These are phyloP conservation scores for Nematopogon swammerdamellus DNA, from an alignment of 2,888 invertebrate genomes.

Conservation along the genomic window DNA sequence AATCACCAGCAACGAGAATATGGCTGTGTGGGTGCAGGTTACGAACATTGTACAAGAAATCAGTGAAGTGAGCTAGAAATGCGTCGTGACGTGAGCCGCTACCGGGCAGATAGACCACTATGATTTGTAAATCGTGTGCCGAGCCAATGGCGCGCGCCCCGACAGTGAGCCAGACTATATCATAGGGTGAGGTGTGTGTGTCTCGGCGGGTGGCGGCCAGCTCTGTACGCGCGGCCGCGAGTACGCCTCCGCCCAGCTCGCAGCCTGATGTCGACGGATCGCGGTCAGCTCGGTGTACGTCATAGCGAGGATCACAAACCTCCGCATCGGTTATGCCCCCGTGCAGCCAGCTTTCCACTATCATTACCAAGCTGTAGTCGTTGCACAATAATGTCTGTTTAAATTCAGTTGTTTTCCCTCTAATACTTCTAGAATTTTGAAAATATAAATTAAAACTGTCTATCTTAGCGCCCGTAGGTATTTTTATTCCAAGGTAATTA, in stretches of 20 bases:
- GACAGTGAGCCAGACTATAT: not conserved
- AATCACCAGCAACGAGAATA: not conserved
- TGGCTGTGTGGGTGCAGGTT: not conserved
- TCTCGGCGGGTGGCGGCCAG: not conserved
- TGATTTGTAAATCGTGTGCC: not conserved
- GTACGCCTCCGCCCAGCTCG: conserved; percentile 1
- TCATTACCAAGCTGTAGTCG: not conserved
- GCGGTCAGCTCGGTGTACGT: not conserved
- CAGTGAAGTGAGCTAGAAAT: not conserved
- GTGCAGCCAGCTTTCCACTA: not conserved
- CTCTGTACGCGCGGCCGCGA: not conserved
- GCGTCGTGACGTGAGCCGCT: not conserved
- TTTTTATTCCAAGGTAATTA: not conserved
- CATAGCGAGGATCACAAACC: not conserved
- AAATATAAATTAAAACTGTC: not conserved
- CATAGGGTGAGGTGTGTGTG: not conserved
- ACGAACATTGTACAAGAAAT: not conserved
- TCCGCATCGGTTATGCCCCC: not conserved
- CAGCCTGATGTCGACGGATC: not conserved
- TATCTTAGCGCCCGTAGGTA: not conserved
- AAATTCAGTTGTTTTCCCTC: conserved; percentile 1
- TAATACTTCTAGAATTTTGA: conserved; percentile 1
- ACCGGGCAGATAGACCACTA: not conserved
- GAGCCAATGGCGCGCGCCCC: not conserved
- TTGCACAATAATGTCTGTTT: not conserved